phyloP scores from a whole-genome alignment of 2,113 vertebrate species.

The human region DNA sequence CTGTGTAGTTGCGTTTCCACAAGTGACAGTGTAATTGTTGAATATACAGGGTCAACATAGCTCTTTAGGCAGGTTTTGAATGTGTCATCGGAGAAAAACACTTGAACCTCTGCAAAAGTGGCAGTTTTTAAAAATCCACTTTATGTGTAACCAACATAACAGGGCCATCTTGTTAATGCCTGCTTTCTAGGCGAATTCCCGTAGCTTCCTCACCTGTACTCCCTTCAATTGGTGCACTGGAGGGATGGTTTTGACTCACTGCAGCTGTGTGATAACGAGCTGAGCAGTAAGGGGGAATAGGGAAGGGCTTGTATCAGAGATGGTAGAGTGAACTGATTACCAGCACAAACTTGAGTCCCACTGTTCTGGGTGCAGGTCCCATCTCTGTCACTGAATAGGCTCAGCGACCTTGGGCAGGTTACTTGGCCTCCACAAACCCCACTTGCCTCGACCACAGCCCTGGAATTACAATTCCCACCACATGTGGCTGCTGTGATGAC shows the following conservation, averaged over 20 bases:
- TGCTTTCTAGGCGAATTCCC: background rate
- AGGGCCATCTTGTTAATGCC: background rate
- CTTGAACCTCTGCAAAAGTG: background rate
- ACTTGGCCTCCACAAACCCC: no score
- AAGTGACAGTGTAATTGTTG: background rate
- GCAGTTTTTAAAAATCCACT: background rate
- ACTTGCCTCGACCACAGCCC: no score
- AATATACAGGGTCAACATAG: background rate
- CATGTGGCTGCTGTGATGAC: background rate
- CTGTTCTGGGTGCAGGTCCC: accelerated
- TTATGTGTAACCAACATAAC: accelerated
- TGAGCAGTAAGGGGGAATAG: no score
- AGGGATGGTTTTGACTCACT: background rate
- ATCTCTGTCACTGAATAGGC: background rate
- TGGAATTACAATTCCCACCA: background rate
- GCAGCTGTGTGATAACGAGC: background rate
- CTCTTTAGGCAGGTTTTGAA: background rate
- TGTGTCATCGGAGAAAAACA: background rate
- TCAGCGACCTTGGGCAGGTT: background rate
- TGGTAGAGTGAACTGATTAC: background rate
- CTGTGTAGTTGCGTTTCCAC: background rate
- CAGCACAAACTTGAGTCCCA: background rate
- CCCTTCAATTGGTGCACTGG: accelerated
- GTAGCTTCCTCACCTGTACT: background rate
- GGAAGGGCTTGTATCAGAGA: background rate